phyloP scores from a whole-genome alignment of 2,797 vertebrate species.

The Poeciliopsis gracilis region DNA sequence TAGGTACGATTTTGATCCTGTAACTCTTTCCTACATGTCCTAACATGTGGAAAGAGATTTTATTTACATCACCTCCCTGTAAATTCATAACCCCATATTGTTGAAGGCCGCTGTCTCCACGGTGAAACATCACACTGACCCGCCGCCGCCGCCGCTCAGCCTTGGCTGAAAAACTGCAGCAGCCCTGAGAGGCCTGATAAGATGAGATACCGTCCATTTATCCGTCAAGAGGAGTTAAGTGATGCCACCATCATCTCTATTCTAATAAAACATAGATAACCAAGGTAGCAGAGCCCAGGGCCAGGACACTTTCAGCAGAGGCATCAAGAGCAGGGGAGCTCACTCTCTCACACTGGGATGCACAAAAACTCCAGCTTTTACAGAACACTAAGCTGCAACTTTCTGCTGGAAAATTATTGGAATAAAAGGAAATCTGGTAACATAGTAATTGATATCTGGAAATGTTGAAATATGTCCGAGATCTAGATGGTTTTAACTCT shows the following conservation, averaged over 20 bases:
- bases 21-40: neutral
- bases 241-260: conserved; percentile 44
- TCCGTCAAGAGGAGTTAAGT: conserved; percentile 52
- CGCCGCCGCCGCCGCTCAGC: conserved; percentile 30
- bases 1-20: neutral
- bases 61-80: conserved; percentile 1
- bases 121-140: conserved; percentile 34
- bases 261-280: conserved; percentile 59
- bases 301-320: conserved; percentile 40
- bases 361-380: neutral
- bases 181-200: conserved; percentile 45
- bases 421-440: neutral
- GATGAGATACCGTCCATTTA: conserved; percentile 57
- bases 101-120: conserved; percentile 46
- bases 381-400: neutral
- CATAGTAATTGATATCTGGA: neutral
- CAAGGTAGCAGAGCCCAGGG: conserved; percentile 41
- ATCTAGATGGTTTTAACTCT: neutral
- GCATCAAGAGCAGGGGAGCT: conserved; percentile 31
- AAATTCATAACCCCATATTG: conserved; percentile 27
- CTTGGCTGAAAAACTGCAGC: conserved; percentile 24
- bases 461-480: neutral
- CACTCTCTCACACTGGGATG: neutral
- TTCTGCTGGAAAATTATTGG: neutral
- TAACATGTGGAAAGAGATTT: neutral